Evolutionary conservation across 2,113 vertebrate species (phyloP).

Genomic region (Tursiops truncatus): DNA sequence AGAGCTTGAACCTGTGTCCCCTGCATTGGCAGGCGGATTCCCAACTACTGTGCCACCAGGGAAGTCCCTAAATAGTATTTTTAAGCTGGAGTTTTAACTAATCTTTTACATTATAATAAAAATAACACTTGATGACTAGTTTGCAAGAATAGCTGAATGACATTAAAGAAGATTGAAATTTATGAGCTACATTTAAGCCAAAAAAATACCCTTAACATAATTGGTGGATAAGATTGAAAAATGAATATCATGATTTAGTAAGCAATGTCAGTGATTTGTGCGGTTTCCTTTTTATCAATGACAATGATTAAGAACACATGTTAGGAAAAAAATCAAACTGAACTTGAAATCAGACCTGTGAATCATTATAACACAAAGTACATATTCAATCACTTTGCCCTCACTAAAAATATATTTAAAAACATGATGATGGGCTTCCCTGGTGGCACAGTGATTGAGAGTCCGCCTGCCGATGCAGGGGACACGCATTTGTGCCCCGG

Average conservation of each 20-base stretch:
- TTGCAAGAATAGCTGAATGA: slow-evolving; percentile 22
- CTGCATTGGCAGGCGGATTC: too few relatives aligned
- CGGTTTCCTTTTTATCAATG: slow-evolving; percentile 47
- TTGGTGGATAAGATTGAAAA: slow-evolving; percentile 6
- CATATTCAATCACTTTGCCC: background rate
- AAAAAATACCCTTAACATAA: background rate
- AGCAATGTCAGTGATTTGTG: background rate
- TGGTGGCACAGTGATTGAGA: too few relatives aligned
- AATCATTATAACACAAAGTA: background rate
- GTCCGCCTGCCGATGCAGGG: too few relatives aligned
- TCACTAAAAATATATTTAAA: background rate
- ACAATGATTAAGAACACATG: slow-evolving; percentile 8
- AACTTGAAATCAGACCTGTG: background rate
- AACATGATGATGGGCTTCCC: background rate
- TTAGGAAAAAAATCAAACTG: background rate
- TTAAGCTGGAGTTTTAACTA: slow-evolving; percentile 18
- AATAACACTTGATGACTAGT: background rate
- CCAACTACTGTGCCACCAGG: too few relatives aligned
- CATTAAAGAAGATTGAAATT: slow-evolving; percentile 44
- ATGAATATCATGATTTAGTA: slow-evolving; percentile 4
- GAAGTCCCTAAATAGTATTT: background rate
- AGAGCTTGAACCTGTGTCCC: too few relatives aligned
- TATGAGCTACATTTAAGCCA: slow-evolving; percentile 31
- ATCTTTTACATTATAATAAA: slow-evolving; percentile 34
- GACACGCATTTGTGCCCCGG: too few relatives aligned